Percentiles rank a stretch among this genome's conserved stretches.
These are phyloP conservation scores for Drosophila eohydei DNA, from an alignment of 2,888 invertebrate genomes.

Conservation along the genomic window DNA sequence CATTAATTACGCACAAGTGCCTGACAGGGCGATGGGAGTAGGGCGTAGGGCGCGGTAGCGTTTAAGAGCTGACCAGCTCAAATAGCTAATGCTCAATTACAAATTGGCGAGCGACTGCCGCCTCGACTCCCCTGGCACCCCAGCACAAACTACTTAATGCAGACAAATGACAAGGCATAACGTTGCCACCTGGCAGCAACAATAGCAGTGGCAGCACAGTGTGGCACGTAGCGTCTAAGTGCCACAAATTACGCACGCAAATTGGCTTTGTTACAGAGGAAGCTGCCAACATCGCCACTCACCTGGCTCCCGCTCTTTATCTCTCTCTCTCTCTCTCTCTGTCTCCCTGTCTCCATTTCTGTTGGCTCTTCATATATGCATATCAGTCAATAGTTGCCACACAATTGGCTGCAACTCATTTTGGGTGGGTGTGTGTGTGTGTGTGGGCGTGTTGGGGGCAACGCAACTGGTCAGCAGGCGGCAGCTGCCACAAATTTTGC, in stretches of 20 bases:
- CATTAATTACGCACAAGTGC: conserved; percentile 73
- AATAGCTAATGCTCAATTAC: conserved; percentile 67
- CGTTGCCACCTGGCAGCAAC: conserved; percentile 58
- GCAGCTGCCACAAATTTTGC: conserved; percentile 27
- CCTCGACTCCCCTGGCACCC: neutral
- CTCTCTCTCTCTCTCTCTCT: neutral
- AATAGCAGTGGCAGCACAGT: conserved; percentile 22
- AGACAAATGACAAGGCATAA: conserved; percentile 72
- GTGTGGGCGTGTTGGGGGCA: conserved; percentile 7
- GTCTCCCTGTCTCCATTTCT: neutral
- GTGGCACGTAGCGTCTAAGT: conserved; percentile 74
- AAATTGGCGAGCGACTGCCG: conserved; percentile 52
- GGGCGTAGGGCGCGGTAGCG: neutral
- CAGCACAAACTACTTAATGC: conserved; percentile 55
- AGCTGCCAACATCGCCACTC: neutral
- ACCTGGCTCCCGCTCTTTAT: conserved; percentile 5
- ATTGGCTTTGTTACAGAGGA: conserved; percentile 71
- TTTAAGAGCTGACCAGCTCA: conserved; percentile 33
- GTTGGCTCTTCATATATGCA: conserved; percentile 43
- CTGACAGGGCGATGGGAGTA: neutral
- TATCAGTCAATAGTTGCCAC: conserved; percentile 58
- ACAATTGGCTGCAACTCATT: conserved; percentile 7
- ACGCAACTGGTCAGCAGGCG: conserved; percentile 50
- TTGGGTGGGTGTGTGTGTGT: neutral
- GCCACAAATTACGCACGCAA: conserved; percentile 80